A percentile compares a stretch with the other conserved stretches of the same genome.
Evolutionary conservation across 2,888 invertebrate species (phyloP).

Genomic region (Melipona beecheii): DNA sequence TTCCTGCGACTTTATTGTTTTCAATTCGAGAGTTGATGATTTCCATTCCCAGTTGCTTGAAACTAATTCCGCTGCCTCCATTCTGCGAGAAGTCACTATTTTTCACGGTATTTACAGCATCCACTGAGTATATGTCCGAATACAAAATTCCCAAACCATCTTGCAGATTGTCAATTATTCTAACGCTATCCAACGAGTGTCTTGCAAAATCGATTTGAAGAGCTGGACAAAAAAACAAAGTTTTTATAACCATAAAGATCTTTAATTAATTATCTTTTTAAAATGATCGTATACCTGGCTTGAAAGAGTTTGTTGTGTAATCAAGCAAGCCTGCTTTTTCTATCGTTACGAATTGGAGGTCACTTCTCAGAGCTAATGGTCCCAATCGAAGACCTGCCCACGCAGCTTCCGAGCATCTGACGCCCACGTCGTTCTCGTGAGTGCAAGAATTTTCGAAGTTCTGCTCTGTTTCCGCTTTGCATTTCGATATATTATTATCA

Average conservation of each 20-base stretch:
- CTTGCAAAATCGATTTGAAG: slow-evolving; percentile 94
- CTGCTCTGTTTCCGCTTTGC: slow-evolving; percentile 90
- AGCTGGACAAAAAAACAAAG: slow-evolving; percentile 84
- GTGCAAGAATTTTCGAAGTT: slow-evolving; percentile 95
- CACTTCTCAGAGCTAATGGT: slow-evolving; percentile 93
- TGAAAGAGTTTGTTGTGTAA: slow-evolving; percentile 94
- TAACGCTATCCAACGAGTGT: slow-evolving; percentile 92
- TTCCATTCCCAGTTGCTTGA: slow-evolving; percentile 94
- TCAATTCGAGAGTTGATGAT: slow-evolving; percentile 92
- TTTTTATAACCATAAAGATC: background rate
- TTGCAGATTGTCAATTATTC: slow-evolving; percentile 93
- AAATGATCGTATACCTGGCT: slow-evolving; percentile 86
- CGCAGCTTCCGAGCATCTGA: slow-evolving; percentile 94
- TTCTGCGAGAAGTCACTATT: slow-evolving; percentile 94
- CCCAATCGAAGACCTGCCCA: slow-evolving; percentile 98
- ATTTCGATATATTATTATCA: slow-evolving; percentile 95
- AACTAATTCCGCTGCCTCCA: slow-evolving; percentile 94
- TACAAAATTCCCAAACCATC: slow-evolving; percentile 97
- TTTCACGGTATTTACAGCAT: slow-evolving; percentile 91
- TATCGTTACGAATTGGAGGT: slow-evolving; percentile 94
- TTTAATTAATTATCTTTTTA: too few species aligned
- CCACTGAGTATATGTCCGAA: slow-evolving; percentile 95
- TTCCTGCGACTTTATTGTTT: slow-evolving; percentile 94
- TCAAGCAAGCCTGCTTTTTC: slow-evolving; percentile 97
- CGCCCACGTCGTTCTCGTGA: slow-evolving; percentile 94